Conservation (phyloP, 2,888 invertebrate species). For the Acholoe squamosa region DNA sequence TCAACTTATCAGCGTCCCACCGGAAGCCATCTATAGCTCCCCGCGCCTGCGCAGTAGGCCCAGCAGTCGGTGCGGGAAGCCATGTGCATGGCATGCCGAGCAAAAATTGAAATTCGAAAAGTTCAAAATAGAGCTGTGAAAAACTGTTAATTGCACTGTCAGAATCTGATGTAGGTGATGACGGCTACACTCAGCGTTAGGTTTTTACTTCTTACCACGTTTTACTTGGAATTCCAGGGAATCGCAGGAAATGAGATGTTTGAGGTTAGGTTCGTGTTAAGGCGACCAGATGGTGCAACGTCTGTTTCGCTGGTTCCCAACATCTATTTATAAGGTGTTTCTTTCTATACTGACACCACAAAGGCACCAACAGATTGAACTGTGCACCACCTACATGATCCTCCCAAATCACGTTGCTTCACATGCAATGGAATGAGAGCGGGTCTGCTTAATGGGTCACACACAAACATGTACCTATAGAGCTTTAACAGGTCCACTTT, state of each 20-base stretch:
- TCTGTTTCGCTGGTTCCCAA: background rate
- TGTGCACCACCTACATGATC: background rate
- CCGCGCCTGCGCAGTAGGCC: background rate
- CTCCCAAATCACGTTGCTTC: background rate
- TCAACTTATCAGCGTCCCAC: constrained; percentile 34
- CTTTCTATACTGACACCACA: background rate
- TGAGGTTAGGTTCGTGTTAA: background rate
- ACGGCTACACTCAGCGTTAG: too few species aligned
- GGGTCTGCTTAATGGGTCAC: background rate
- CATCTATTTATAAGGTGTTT: too few species aligned
- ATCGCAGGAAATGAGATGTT: too few species aligned
- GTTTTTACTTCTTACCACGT: too few species aligned
- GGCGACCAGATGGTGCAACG: background rate
- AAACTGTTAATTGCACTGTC: too few species aligned
- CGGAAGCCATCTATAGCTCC: constrained; percentile 1
- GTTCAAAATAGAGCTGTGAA: too few species aligned
- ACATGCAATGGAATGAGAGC: background rate
- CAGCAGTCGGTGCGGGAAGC: background rate
- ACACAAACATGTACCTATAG: background rate
- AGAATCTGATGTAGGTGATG: too few species aligned
- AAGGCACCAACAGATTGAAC: background rate
- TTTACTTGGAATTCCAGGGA: too few species aligned
- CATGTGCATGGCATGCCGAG: too few species aligned
- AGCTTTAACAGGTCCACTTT: too few species aligned
- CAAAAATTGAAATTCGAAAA: too few species aligned